Evolutionary conservation across 2,797 vertebrate species (phyloP).

Genomic region (Mergus octosetaceus): DNA sequence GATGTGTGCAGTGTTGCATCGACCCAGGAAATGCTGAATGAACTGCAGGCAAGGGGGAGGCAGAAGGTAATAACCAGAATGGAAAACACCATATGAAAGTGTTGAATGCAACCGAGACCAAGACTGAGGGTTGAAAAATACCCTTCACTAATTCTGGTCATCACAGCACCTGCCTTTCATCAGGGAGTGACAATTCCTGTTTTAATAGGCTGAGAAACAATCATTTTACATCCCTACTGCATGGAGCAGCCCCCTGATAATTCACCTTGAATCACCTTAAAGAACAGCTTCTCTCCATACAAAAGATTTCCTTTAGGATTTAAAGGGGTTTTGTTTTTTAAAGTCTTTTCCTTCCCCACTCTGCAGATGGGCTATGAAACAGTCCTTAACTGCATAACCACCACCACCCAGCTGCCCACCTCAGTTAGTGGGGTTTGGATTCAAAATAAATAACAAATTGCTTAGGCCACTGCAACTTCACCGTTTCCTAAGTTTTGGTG

Average conservation of each 20-base stretch:
- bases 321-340: background rate
- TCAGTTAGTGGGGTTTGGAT: background rate
- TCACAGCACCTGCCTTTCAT: background rate
- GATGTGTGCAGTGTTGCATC: background rate
- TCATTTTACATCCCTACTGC: background rate
- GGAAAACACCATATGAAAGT: background rate
- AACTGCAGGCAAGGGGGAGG: background rate
- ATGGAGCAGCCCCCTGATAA: background rate
- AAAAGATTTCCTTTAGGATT: background rate
- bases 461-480: background rate
- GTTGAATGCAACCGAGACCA: background rate
- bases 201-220: background rate
- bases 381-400: background rate
- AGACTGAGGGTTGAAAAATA: background rate
- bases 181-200: background rate
- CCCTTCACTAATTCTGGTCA: background rate
- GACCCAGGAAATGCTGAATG: background rate
- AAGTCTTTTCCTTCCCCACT: background rate
- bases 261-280: background rate
- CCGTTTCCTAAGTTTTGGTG: background rate
- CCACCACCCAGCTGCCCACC: background rate
- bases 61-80: background rate
- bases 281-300: background rate
- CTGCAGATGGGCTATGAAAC: background rate
- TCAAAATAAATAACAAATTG: background rate